Conservation (phyloP, 2,888 invertebrate species). For the Leptothorax acervorum region DNA sequence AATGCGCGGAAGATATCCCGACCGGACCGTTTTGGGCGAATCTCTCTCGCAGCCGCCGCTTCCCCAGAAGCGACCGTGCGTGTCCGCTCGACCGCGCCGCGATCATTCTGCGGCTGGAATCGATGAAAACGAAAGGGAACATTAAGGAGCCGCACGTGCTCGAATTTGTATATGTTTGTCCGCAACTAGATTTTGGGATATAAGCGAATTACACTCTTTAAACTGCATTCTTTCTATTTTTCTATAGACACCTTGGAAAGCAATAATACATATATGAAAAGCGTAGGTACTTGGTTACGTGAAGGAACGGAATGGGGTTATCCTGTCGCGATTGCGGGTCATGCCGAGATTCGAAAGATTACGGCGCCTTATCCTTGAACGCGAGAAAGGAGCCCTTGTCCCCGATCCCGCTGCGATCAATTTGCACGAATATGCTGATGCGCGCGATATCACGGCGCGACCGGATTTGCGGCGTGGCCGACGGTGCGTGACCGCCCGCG, state of each 20-base stretch:
- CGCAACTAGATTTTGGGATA: neutral
- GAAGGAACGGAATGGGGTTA: conserved; percentile 3
- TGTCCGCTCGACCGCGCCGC: conserved; percentile 63
- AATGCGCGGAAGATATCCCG: conserved; percentile 69
- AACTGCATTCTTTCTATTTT: neutral
- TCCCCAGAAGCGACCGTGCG: conserved; percentile 70
- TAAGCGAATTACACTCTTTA: neutral
- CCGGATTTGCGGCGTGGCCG: conserved; percentile 77
- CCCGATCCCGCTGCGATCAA: conserved; percentile 74
- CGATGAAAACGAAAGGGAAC: conserved; percentile 41
- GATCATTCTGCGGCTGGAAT: conserved; percentile 41
- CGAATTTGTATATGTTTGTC: conserved; percentile 49
- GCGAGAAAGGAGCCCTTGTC: conserved; percentile 56
- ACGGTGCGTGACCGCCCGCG: conserved; percentile 80
- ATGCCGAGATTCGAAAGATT: conserved; percentile 30
- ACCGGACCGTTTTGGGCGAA: conserved; percentile 48
- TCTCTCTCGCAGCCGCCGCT: conserved; percentile 20
- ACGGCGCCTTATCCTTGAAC: conserved; percentile 48
- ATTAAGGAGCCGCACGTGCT: conserved; percentile 73
- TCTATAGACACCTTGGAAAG: no score
- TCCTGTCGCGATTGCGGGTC: conserved; percentile 5
- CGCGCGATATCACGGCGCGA: conserved; percentile 61
- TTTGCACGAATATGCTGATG: conserved; percentile 73
- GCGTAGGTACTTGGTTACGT: neutral
- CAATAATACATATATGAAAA: neutral